These are phyloP conservation scores for Pseudanteris insignis DNA, from an alignment of 2,888 invertebrate genomes.

Conservation along the genomic window DNA sequence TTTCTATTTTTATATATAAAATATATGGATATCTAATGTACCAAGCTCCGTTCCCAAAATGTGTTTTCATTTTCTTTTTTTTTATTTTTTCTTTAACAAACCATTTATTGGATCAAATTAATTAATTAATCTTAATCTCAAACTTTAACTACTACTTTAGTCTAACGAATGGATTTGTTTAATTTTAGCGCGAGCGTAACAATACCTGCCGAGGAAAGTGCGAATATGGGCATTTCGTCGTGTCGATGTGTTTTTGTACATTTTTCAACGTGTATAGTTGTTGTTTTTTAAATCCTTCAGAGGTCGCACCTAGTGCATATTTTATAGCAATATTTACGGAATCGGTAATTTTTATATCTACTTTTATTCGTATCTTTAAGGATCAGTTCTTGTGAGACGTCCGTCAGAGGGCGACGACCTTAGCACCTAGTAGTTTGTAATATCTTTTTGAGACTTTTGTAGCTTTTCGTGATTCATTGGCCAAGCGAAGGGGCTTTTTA, in stretches of 20 bases:
- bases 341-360: conserved; percentile 45
- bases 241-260: conserved; percentile 44
- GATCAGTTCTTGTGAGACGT: conserved; percentile 35
- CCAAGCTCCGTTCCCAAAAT: conserved; percentile 19
- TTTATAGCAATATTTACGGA: conserved; percentile 46
- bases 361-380: conserved; percentile 42
- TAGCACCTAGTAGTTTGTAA: conserved; percentile 43
- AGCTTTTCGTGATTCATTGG: conserved; percentile 34
- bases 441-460: conserved; percentile 44
- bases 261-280: conserved; percentile 43
- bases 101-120: no score
- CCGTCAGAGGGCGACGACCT: conserved; percentile 9
- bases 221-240: conserved; percentile 44
- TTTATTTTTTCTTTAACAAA: no score
- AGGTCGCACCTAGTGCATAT: conserved; percentile 45
- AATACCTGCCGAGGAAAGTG: conserved; percentile 41
- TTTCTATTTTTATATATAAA: conserved; percentile 41
- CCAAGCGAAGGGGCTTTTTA: conserved; percentile 13
- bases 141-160: conserved; percentile 30
- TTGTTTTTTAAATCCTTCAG: conserved; percentile 45
- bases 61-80: no score
- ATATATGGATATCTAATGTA: conserved; percentile 14
- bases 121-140: no score
- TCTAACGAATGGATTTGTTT: conserved; percentile 23
- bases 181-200: conserved; percentile 23